These are phyloP conservation scores for Zoroaster sp. DNA, from an alignment of 53 echinoderm and acorn worm species.

Conservation along the genomic window DNA sequence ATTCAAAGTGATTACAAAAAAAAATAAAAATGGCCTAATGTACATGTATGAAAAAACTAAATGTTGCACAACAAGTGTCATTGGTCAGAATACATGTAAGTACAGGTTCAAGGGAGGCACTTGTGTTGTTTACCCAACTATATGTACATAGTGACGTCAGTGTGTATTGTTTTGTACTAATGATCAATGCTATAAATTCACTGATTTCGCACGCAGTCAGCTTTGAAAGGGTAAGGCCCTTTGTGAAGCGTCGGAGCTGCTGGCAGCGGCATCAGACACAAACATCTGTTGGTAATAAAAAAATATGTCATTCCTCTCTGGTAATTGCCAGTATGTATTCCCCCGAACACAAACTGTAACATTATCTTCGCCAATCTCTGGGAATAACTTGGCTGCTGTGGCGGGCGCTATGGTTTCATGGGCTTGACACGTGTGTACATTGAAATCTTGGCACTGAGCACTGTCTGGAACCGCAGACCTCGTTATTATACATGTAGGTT, in stretches of 20 bases:
- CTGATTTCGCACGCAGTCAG: not conserved
- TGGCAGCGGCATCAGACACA: not conserved
- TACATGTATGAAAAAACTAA: no score
- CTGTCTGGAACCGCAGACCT: not conserved
- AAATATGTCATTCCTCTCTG: not conserved
- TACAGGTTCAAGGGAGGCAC: no score
- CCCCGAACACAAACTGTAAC: not conserved
- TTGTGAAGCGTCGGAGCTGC: not conserved
- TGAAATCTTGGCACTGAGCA: not conserved
- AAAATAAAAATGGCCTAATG: no score
- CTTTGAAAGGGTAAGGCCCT: not conserved
- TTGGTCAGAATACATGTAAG: no score
- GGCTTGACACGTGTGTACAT: not conserved
- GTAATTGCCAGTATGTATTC: not conserved
- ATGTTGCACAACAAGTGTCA: no score
- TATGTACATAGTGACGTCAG: no score
- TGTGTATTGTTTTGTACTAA: no score
- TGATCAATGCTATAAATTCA: no score
- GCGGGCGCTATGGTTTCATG: not conserved
- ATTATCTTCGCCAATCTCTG: not conserved
- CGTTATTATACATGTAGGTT: not conserved
- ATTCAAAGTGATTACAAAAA: no score
- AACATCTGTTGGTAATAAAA: not conserved
- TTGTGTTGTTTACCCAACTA: no score
- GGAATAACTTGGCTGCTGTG: not conserved